Base-by-base conservation (phyloP, 2,113 vertebrate species). In the Bombycilla garrulus region DNA sequence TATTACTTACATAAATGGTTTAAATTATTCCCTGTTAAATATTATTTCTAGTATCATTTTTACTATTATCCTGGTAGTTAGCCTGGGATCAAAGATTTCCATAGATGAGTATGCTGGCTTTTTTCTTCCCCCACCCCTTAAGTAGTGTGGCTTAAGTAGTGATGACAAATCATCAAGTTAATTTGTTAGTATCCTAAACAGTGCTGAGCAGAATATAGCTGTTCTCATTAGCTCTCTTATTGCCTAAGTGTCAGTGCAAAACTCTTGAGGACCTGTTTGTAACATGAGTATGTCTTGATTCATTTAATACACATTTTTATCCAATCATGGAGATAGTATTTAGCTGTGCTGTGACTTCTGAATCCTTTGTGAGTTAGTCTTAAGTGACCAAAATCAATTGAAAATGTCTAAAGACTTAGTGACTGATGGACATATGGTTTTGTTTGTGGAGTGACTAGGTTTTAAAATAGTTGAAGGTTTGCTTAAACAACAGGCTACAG, bases 281-380 rank as follows among this genome's bases (percentile, higher is more conserved):
- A 84, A 80, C 76, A 67, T 67, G 48, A 95, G 36, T 78, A 56
- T 86, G 53, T 83, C 60, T 88, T 92, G 79, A 67, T 90, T 86
- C 94, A 71, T 92, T 92, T 86, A 90, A 81, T 92, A 83, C 12
- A 90, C 11, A 2, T 88, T 95, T 88, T 86, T 91, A 95, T 93
- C 35, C 40, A 67, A 0, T 81, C 6, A 0, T 64, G n/a, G 80
- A 74, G 44, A 74, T 64, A 31, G 24, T 44, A 74, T 92, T 94
- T 88, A 81, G 38, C 56, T 60, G 51, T 53, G 36, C 12, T 70
- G 47, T 92, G 71, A 48, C 64, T 94, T 94, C 86, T 0, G 0
- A 64, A 56, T 91, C 88, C 77, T 86, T 88, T 73, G 47, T 80
- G 86, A 86, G 64, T 95, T 88, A 90, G 56, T 77, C 72, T 83